Conservation (phyloP, 1,140 invertebrate species). For the Trichonephila clavata region DNA sequence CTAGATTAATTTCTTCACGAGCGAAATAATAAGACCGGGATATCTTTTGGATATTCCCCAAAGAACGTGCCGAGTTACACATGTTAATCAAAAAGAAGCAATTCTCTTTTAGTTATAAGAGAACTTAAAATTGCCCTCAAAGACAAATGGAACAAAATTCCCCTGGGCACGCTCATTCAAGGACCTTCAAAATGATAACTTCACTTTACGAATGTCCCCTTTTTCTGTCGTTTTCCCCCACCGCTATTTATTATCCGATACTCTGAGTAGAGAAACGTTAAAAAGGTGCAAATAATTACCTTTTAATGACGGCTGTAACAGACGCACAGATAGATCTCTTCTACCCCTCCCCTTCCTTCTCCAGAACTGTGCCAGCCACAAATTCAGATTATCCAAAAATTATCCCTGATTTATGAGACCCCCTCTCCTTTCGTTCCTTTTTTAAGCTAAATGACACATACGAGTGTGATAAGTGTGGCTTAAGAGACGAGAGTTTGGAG, state of each 20-base stretch:
- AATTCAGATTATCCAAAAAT: constrained; percentile 7
- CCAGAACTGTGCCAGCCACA: not conserved
- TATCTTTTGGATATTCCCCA: too few relatives aligned
- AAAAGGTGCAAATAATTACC: constrained; percentile 32
- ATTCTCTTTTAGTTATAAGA: too few relatives aligned
- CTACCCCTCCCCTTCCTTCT: too few relatives aligned
- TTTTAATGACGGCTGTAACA: not conserved
- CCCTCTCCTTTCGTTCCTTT: not conserved
- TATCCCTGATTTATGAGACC: not conserved
- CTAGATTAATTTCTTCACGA: too few relatives aligned
- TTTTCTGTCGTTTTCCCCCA: not conserved
- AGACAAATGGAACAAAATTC: too few relatives aligned
- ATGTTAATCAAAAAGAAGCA: too few relatives aligned
- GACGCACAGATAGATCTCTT: not conserved
- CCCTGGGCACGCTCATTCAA: not conserved
- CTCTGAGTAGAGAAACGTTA: not conserved
- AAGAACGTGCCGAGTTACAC: too few relatives aligned
- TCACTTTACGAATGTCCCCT: not conserved
- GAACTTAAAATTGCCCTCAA: too few relatives aligned
- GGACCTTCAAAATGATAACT: not conserved
- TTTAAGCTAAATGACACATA: not conserved
- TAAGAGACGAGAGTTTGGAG: not conserved
- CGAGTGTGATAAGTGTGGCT: not conserved
- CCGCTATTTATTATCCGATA: not conserved
- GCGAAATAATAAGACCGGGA: too few relatives aligned